Conservation (phyloP, 2,797 vertebrate genomes). For the Smutsia gigantea region DNA sequence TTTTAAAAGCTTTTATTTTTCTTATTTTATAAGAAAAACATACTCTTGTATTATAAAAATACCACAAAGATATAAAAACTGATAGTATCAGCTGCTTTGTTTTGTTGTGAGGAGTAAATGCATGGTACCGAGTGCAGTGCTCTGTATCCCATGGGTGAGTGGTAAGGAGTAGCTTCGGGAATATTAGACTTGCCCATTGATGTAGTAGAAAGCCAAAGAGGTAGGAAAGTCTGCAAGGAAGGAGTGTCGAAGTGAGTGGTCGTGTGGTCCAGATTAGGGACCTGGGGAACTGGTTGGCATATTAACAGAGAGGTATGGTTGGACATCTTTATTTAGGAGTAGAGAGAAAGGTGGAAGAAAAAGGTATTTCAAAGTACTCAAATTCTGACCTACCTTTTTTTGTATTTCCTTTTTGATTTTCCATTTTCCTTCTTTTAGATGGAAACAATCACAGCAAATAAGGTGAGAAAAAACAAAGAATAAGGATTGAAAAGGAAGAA, state of each 20-base stretch:
- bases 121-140: not conserved
- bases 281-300: not conserved
- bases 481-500: not conserved
- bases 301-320: not conserved
- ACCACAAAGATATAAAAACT: not conserved
- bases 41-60: not conserved
- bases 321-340: not conserved
- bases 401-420: not conserved
- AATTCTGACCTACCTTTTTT: not conserved
- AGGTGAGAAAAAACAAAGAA: not conserved
- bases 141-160: not conserved
- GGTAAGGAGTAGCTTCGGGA: not conserved
- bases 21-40: constrained; percentile 1
- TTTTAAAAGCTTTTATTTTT: not conserved
- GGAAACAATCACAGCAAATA: not conserved
- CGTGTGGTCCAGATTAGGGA: not conserved
- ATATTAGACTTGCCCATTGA: not conserved
- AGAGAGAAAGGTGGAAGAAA: not conserved
- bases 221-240: not conserved
- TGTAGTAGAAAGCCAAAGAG: not conserved
- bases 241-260: not conserved
- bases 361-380: not conserved
- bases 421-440: not conserved
- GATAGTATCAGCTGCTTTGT: not conserved
- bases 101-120: not conserved